Conservation (phyloP, 2,888 invertebrate genomes). For the Isoperla grammatica region DNA sequence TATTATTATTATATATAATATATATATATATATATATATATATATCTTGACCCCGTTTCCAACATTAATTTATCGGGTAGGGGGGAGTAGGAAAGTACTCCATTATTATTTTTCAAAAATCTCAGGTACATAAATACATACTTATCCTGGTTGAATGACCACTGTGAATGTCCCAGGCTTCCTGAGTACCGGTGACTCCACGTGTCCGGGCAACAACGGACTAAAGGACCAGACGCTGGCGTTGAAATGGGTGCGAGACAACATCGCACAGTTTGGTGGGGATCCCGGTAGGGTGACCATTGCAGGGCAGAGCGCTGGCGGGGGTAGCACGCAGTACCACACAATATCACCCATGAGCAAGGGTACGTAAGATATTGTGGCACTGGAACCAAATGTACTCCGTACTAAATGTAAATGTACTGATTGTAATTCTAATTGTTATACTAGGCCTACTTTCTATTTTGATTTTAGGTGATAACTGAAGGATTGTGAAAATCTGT, state of each 20-base stretch:
- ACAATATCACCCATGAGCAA: slow-evolving; percentile 30
- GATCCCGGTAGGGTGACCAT: slow-evolving; percentile 28
- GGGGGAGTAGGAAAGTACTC: too few relatives aligned
- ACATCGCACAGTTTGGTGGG: slow-evolving; percentile 28
- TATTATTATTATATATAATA: background rate
- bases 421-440: background rate
- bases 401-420: background rate
- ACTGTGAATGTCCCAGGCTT: slow-evolving; percentile 19
- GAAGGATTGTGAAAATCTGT: background rate
- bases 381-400: background rate
- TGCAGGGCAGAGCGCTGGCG: slow-evolving; percentile 30
- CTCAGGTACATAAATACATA: background rate
- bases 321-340: slow-evolving; percentile 26
- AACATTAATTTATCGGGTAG: too few relatives aligned
- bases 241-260: slow-evolving; percentile 25
- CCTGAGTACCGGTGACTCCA: slow-evolving; percentile 28
- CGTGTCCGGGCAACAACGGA: slow-evolving; percentile 28
- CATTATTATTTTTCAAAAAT: background rate
- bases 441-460: too few relatives aligned
- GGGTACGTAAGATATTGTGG: too few relatives aligned
- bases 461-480: background rate
- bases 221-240: slow-evolving; percentile 28
- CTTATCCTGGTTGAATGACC: background rate
- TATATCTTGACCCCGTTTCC: too few relatives aligned
- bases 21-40: too few relatives aligned